Base-by-base conservation (phyloP, 2,797 vertebrate species). In the Eupleurogrammus muticus region DNA sequence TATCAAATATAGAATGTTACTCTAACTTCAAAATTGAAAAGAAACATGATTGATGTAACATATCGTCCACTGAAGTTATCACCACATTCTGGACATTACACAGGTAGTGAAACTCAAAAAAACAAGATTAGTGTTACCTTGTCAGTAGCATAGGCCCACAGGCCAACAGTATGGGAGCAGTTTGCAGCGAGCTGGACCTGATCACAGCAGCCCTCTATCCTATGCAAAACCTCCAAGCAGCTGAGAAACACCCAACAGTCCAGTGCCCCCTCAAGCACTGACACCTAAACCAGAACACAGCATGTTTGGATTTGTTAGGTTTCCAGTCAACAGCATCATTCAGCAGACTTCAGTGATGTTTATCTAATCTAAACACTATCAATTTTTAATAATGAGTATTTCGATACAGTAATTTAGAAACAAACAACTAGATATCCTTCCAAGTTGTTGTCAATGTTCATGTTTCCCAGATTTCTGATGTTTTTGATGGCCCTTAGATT, bases 201-300 rank as follows among this genome's bases (percentile, higher is more conserved):
- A 59, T 99, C 98, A 52, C 97, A 99, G 80, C 97, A 99, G 66
- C 97, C 96, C 85, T 99, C 98, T 49, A 99, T 98, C 84, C 97
- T 94, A 90, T 99, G 98, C 73, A 99, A 90, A 81, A 99, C 98
- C 91, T 99, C 98, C 92, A 99, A 84, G 72, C 98, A 99, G 88
- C 98, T 99, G 85, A 99, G 93, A 70, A 99, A 98, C 56, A 99
- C 97, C 98, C 98, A 99, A 82, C 98, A 99, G 91, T 99, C 97
- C 81, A 99, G 92, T 1, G 98, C 97, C 7, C 97, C 97, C 0
- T 96, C 95, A 10, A 96, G 92, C 34, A 99, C 96, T 0, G 95
- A 95, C 23, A 99, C 97, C 98, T 99, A 73, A 16, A 71, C 56
- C 52, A 62, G 14, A 60, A 42, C 17, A 17, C 16, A 28, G 28